Conservation (phyloP, 2,113 vertebrate species). For the Clarias macrocephalus region DNA sequence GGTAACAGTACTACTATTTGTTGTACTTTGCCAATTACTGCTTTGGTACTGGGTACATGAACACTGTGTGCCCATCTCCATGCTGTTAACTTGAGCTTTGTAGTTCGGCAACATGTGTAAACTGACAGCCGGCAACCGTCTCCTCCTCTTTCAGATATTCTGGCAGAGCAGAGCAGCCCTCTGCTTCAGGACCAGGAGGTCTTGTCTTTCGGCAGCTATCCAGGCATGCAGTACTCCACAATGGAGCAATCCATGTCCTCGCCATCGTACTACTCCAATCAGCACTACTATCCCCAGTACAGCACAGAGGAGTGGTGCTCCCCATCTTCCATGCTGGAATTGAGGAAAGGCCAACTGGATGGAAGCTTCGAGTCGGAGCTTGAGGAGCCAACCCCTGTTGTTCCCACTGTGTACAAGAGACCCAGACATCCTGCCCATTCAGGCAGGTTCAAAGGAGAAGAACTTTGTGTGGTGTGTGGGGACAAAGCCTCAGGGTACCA, state of each 20-base stretch:
- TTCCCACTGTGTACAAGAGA: constrained; percentile 79
- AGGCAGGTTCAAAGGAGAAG: constrained; percentile 87
- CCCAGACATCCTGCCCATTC: constrained; percentile 73
- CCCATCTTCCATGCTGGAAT: constrained; percentile 81
- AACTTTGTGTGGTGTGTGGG: constrained; percentile 95
- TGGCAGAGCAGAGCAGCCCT: constrained; percentile 83
- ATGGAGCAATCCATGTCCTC: constrained; percentile 82
- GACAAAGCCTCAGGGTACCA: constrained; percentile 98
- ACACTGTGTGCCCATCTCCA: constrained; percentile 17
- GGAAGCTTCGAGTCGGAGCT: constrained; percentile 77
- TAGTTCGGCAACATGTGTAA: constrained; percentile 36
- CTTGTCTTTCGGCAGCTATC: constrained; percentile 80
- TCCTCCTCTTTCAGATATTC: constrained; percentile 75
- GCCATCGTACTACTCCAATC: constrained; percentile 83
- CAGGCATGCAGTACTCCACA: constrained; percentile 79
- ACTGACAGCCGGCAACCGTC: constrained; percentile 30
- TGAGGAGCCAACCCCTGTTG: constrained; percentile 69
- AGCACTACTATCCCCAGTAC: constrained; percentile 85
- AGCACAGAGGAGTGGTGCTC: constrained; percentile 90
- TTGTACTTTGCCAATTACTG: constrained; percentile 43
- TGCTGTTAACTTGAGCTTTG: constrained; percentile 39
- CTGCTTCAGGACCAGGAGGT: constrained; percentile 84
- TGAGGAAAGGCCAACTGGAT: constrained; percentile 83
- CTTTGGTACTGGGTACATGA: constrained; percentile 31
- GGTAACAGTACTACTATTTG: constrained; percentile 45